phyloP scores from a whole-genome alignment of 2,113 vertebrate species.

The Hiodon alosoides region DNA sequence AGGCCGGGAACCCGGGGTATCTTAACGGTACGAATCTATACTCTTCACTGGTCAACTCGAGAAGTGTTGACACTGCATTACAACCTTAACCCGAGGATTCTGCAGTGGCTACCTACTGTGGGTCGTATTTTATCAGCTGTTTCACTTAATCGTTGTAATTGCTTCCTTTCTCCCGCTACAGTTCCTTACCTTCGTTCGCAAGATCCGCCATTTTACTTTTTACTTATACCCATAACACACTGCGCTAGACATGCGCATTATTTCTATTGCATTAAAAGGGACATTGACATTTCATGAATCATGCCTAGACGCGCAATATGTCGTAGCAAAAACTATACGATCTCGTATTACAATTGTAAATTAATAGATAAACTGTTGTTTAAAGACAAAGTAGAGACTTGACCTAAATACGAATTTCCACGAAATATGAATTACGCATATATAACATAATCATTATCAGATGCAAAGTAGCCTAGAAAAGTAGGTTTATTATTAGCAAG shows the following conservation, averaged over 20 bases:
- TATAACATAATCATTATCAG: too few species aligned
- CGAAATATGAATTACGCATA: too few species aligned
- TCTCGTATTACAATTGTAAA: too few species aligned
- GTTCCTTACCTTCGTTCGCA: conserved; percentile 51
- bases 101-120: too few species aligned
- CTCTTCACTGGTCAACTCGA: neutral
- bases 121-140: neutral
- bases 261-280: neutral
- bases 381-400: too few species aligned
- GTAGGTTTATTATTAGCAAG: too few species aligned
- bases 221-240: conserved; percentile 46
- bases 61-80: neutral
- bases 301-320: too few species aligned
- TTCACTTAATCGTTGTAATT: conserved; percentile 21
- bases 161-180: conserved; percentile 5
- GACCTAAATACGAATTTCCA: too few species aligned
- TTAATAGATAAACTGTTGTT: too few species aligned
- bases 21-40: neutral
- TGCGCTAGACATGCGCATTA: conserved; percentile 31
- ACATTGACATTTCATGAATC: too few species aligned
- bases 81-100: neutral
- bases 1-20: conserved; percentile 20
- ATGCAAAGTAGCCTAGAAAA: too few species aligned
- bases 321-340: neutral
- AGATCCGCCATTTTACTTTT: conserved; percentile 55